Conservation (phyloP, 2,888 invertebrate genomes). For the Anthophora plumipes region DNA sequence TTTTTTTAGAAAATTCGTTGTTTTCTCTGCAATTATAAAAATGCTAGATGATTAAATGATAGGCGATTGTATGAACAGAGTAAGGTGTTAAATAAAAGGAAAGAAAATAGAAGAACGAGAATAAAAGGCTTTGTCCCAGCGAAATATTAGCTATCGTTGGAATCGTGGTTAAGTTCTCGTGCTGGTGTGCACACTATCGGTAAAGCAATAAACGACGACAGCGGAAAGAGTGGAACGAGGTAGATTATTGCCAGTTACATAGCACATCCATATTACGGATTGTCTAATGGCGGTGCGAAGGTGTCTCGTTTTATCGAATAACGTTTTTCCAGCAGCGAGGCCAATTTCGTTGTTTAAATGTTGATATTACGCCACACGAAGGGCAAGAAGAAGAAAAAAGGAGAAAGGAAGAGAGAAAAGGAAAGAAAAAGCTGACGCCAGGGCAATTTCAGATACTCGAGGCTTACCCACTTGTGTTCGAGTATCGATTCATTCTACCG, state of each 20-base stretch:
- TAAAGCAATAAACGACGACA: conserved; percentile 23
- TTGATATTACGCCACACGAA: conserved; percentile 1
- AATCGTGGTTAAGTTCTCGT: not conserved
- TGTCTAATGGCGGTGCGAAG: not conserved
- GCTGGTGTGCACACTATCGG: not conserved
- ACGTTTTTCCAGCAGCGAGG: not conserved
- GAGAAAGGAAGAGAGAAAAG: not conserved
- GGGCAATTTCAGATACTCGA: conserved; percentile 32
- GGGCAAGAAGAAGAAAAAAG: too few species aligned
- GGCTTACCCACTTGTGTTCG: conserved; percentile 17
- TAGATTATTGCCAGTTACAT: conserved; percentile 24
- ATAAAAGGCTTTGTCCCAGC: too few species aligned
- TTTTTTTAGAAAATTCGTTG: too few species aligned
- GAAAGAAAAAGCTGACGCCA: conserved; percentile 12
- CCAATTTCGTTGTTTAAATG: conserved; percentile 21
- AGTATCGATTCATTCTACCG: conserved; percentile 34
- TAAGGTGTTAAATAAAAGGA: too few species aligned
- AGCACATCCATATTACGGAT: not conserved
- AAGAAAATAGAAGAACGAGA: too few species aligned
- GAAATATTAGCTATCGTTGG: not conserved
- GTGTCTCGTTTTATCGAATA: conserved; percentile 2
- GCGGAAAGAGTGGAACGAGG: not conserved
- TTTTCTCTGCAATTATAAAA: too few species aligned
- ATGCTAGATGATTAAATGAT: too few species aligned
- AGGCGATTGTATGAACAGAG: too few species aligned